Conservation (phyloP, 2,113 vertebrate genomes). For the Microtus richardsoni region DNA sequence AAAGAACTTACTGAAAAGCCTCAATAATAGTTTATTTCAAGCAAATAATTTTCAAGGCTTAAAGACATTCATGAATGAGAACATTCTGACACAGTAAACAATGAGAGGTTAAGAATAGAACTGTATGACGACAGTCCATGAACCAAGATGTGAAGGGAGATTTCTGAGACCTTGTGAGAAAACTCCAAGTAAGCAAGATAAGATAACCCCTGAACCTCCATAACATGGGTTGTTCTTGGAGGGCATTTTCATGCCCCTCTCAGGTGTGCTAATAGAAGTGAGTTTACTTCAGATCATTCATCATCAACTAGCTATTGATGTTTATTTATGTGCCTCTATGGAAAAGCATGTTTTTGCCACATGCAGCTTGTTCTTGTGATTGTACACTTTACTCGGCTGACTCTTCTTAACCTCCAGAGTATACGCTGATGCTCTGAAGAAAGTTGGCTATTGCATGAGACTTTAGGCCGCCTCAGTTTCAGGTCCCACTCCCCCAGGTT, state of each 20-base stretch:
- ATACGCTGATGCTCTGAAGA: background rate
- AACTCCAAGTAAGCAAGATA: background rate
- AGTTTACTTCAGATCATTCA: background rate
- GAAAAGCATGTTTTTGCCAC: background rate
- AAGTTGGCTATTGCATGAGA: background rate
- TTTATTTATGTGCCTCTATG: background rate
- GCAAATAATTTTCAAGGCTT: background rate
- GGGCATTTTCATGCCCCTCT: too few species aligned
- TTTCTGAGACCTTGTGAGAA: background rate
- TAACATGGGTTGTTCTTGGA: background rate
- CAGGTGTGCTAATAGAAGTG: background rate
- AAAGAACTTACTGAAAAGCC: background rate
- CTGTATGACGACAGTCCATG: background rate
- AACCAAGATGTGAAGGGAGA: background rate
- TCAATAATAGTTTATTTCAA: background rate
- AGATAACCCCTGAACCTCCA: background rate
- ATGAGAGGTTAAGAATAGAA: background rate
- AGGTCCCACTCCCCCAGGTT: background rate
- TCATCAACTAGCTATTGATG: background rate
- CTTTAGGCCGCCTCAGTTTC: background rate
- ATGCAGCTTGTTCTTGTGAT: background rate
- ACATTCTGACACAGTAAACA: background rate
- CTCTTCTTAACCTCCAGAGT: background rate
- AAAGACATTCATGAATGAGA: background rate
- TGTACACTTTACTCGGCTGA: background rate